Percentiles rank a stretch among this genome's conserved stretches.
Evolutionary conservation across 2,888 invertebrate species (phyloP).

Genomic region (Mechanitis messenoides): DNA sequence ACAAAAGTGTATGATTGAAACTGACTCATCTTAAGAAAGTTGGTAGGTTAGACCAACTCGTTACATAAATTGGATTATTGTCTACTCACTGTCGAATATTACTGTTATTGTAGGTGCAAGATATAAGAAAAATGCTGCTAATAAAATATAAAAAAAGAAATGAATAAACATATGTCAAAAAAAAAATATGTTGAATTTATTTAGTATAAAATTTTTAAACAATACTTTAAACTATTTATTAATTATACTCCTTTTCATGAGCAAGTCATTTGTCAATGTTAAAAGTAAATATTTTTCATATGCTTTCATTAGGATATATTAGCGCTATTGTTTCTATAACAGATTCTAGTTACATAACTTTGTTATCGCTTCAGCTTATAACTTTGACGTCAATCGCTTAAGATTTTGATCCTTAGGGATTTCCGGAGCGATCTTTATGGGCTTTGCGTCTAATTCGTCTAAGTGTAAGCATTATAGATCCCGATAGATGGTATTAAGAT

Average conservation of each 20-base stretch:
- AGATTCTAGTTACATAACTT: not conserved
- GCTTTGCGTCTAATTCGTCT: constrained; percentile 40
- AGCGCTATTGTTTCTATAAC: too few species aligned
- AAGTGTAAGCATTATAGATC: constrained; percentile 27
- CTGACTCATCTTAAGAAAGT: constrained; percentile 40
- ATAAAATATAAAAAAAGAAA: too few species aligned
- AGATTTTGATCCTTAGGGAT: constrained; percentile 36
- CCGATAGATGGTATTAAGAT: constrained; percentile 12
- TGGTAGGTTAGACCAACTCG: constrained; percentile 35
- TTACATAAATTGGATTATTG: constrained; percentile 60
- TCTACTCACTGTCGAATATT: constrained; percentile 49
- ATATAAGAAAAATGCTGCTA: constrained; percentile 2
- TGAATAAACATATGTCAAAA: too few species aligned
- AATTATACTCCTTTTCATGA: too few species aligned
- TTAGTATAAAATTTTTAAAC: too few species aligned
- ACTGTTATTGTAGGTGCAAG: constrained; percentile 32
- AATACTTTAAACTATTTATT: too few species aligned
- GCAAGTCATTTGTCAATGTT: too few species aligned
- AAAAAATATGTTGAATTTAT: too few species aligned
- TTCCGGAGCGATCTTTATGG: constrained; percentile 41
- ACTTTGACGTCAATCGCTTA: constrained; percentile 31
- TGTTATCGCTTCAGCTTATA: constrained; percentile 18
- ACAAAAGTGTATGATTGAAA: constrained; percentile 6
- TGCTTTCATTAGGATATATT: not conserved
- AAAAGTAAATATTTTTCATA: too few species aligned